Evolutionary conservation across 2,797 vertebrate genomes (phyloP).

Genomic region (Kryptopterus vitreolus): DNA sequence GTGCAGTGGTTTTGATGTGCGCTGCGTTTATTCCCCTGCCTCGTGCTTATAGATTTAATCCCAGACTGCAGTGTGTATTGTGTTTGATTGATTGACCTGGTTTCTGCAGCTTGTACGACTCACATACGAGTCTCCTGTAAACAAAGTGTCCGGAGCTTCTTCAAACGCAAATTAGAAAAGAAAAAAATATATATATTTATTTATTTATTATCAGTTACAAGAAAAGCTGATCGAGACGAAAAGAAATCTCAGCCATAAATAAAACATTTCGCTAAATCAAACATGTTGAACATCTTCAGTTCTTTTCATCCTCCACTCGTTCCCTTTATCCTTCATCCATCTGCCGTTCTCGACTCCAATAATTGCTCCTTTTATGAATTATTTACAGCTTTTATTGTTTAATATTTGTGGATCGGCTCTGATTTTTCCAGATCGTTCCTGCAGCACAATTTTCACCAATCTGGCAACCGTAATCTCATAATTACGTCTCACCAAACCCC

Average conservation of each 20-base stretch:
- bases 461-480: background rate
- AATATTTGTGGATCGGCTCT: background rate
- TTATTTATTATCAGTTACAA: background rate
- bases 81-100: conserved; percentile 15
- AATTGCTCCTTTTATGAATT: background rate
- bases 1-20: background rate
- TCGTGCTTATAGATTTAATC: background rate
- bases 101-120: conserved; percentile 17
- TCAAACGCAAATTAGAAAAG: background rate
- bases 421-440: background rate
- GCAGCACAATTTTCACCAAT: background rate
- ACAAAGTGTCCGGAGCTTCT: background rate
- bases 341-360: background rate
- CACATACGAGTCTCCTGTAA: background rate
- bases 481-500: background rate
- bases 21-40: background rate
- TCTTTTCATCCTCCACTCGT: background rate
- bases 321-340: background rate
- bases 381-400: background rate
- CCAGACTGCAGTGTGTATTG: conserved; percentile 10
- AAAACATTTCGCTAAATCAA: background rate
- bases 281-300: background rate
- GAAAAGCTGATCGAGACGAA: background rate
- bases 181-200: no score
- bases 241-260: no score